phyloP scores from a whole-genome alignment of 2,797 vertebrate species.

The Anolis apletophallus region DNA sequence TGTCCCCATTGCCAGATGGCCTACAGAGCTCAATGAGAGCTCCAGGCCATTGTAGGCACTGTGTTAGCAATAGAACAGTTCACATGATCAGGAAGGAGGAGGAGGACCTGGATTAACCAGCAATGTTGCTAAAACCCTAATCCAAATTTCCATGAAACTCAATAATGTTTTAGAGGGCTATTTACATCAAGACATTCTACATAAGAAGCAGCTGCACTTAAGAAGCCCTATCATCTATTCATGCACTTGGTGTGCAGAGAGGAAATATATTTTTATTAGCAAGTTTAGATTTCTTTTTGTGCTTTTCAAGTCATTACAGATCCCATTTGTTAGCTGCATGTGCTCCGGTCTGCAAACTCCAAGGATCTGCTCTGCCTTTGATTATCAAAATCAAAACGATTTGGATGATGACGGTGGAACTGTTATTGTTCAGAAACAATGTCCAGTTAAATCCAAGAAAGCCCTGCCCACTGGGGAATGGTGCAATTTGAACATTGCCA shows the following conservation, averaged over 20 bases:
- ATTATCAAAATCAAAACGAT: constrained; percentile 86
- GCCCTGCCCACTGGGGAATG: constrained; percentile 83
- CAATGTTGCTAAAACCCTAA: no score
- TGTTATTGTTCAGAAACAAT: constrained; percentile 78
- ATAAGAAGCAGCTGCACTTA: neutral
- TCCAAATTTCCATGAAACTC: neutral
- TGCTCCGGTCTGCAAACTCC: constrained; percentile 72
- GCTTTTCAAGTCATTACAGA: neutral
- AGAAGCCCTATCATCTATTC: neutral
- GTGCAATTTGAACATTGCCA: constrained; percentile 69
- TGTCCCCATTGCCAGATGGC: no score
- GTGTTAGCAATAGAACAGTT: no score
- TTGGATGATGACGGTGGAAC: constrained; percentile 62
- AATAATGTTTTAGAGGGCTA: no score
- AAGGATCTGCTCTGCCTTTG: constrained; percentile 81
- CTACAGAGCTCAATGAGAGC: no score
- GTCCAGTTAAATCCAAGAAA: constrained; percentile 79
- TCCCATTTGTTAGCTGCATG: constrained; percentile 81
- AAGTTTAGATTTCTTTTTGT: constrained; percentile 8
- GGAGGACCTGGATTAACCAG: no score
- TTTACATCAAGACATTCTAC: neutral
- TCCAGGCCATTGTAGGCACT: no score
- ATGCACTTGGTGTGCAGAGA: neutral
- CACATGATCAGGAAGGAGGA: no score
- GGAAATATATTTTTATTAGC: constrained; percentile 10